A percentile compares a stretch with the other conserved stretches of the same genome.
Evolutionary conservation across 1,140 invertebrate species (phyloP).

Genomic region (Drosophila lacertosa): DNA sequence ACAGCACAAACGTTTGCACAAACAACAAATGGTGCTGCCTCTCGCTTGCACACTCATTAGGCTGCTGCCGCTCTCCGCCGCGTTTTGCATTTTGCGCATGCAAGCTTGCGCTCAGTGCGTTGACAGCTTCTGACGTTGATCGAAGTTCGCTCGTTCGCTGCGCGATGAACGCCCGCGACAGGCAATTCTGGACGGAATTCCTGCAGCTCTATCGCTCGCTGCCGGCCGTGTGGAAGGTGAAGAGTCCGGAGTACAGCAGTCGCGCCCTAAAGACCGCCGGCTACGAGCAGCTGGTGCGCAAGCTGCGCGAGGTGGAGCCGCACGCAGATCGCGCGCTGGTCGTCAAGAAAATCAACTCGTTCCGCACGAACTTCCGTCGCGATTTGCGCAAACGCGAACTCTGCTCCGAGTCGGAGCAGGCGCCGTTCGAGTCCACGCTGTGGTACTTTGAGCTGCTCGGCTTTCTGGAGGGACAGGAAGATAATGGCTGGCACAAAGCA

Average conservation of each 20-base stretch:
- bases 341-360: slow-evolving; percentile 78
- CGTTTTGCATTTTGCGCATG: slow-evolving; percentile 52
- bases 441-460: slow-evolving; percentile 77
- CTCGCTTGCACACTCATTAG: slow-evolving; percentile 6
- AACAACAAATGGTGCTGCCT: slow-evolving; percentile 18
- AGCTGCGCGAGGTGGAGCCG: slow-evolving; percentile 73
- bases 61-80: slow-evolving; percentile 3
- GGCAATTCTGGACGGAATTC: slow-evolving; percentile 72
- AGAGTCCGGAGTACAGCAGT: slow-evolving; percentile 69
- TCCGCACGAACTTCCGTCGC: slow-evolving; percentile 75
- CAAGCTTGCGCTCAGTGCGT: slow-evolving; percentile 49
- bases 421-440: slow-evolving; percentile 57
- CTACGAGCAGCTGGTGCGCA: slow-evolving; percentile 64
- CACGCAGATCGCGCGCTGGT: slow-evolving; percentile 62
- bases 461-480: slow-evolving; percentile 57
- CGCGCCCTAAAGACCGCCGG: slow-evolving; percentile 49
- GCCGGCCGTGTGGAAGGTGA: slow-evolving; percentile 75
- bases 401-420: slow-evolving; percentile 1
- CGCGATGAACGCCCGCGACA: slow-evolving; percentile 51
- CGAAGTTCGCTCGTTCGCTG: no score
- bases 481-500: neutral
- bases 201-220: slow-evolving; percentile 69
- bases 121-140: slow-evolving; percentile 12
- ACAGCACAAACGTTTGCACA: slow-evolving; percentile 34
- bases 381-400: slow-evolving; percentile 57